Base-by-base conservation (phyloP, 2,113 vertebrate species). In the Chaetodon trifascialis region DNA sequence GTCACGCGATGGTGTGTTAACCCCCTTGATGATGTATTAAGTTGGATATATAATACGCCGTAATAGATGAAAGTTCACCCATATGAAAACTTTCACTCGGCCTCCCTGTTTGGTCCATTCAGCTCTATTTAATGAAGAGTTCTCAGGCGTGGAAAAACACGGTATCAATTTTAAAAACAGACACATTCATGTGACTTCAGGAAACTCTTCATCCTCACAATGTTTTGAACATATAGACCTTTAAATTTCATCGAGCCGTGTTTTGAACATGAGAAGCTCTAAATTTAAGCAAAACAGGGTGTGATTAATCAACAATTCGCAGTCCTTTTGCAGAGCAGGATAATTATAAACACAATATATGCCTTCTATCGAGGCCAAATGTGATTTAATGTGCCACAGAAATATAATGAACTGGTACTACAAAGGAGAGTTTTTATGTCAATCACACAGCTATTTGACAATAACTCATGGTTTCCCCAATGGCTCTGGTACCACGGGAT, bases 21-120 rank as follows among this genome's bases (percentile, higher is more conserved):
- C 80, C 86, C 78, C 85, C 91, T 93, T 94, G 91, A 94, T 94
- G 90, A 90, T 90, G 90, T 81, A 92, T 94, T 91, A 91, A 86
- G 88, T 67, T 65, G 86, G 92, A 93, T 92, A 93, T 78, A 87
- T 89, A 90, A 94, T 89, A 83, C 64, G 66, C 64, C 55, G 40
- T 67, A 51, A 79, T 72, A 82, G 92, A 91, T 84, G 83, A 94
- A 92, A 91, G 89, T 76, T 82, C 56, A 44, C 65, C 56, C 87
- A 10, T 78, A 81, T 86, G 87, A 93, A 92, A 92, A 92, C 89
- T 74, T 83, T 89, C 49, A 4, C 76, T 30, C 64, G 11, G 81
- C 79, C 38, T 59, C 85, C 67, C 70, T 84, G 72, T 80, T 83
- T 72, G 71, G 76, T 82, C 49, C 85, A 23, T 86, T 89, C 47